Evolutionary conservation across 2,113 vertebrate genomes (phyloP), one percentile per base, ranked within the genome.

Genomic region (Nycticryphes semicollaris): DNA sequence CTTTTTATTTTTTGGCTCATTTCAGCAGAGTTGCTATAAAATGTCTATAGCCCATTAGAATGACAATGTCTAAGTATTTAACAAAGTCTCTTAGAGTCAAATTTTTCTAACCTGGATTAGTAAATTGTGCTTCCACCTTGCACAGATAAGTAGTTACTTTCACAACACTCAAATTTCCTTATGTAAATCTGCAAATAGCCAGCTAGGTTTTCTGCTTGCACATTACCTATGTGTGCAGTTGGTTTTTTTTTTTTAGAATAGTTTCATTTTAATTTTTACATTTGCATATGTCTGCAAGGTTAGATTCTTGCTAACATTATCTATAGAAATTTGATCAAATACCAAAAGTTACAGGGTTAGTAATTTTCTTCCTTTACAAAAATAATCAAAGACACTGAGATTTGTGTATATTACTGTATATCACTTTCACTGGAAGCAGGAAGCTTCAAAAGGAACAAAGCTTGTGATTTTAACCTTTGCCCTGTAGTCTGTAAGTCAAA

Each of bases 401-500:
- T 97, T 96, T 97, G 83, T 96, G 78, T 95, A 81, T 91, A 59
- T 57, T 87, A 43, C 47, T 60, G 33, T 75, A 86, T 96, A 96
- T 96, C 92, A 96, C 89, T 79, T 93, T 96, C 87, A 83, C 91
- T 96, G 80, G 87, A 91, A 94, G 86, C 86, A 94, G 82, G 73
- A 97, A 95, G 87, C 93, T 97, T 97, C 90, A 59, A 79, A 94
- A 96, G 89, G 72, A 95, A 94, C 67, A 90, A 85, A 93, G 84
- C 59, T 59, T 8, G 23, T 93, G 81, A 95, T 97, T 95, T 91
- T 97, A 96, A 97, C 97, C 97, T 97, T 92, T 45, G 48, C 75
- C 94, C 97, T 93, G 73, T 83, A 89, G 74, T 85, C 90, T 87
- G 56, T 94, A 92, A 96, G 92, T 96, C 93, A 92, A 96, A 97